Conservation (phyloP, 2,113 vertebrate genomes). For the Ranitomeya variabilis region DNA sequence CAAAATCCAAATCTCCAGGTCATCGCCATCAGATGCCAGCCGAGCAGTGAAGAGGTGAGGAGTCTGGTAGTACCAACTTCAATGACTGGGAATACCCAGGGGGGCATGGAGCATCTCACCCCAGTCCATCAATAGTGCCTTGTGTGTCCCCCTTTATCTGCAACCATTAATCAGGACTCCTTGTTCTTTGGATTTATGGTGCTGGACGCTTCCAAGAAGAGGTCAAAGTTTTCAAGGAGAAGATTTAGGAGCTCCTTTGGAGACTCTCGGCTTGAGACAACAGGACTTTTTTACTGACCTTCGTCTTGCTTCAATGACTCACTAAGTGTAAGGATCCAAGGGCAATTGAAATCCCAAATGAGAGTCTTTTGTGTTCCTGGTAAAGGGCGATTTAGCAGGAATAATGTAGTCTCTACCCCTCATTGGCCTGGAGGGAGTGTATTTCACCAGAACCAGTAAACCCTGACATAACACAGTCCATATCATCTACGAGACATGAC, state of each 20-base stretch:
- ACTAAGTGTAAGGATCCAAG: not conserved
- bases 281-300: slow-evolving; percentile 19
- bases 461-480: not conserved
- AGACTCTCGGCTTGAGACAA: not conserved
- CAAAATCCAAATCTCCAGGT: not conserved
- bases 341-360: slow-evolving; percentile 28
- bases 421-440: not conserved
- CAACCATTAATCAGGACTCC: slow-evolving; percentile 38
- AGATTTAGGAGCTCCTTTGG: slow-evolving; percentile 42
- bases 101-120: not conserved
- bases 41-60: not conserved
- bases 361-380: not conserved
- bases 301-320: slow-evolving; percentile 20
- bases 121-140: not conserved
- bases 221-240: slow-evolving; percentile 44
- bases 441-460: not conserved
- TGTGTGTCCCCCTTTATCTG: slow-evolving; percentile 43
- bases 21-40: not conserved
- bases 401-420: not conserved
- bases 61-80: not conserved
- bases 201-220: slow-evolving; percentile 1
- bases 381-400: not conserved
- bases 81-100: not conserved
- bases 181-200: not conserved
- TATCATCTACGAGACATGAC: not conserved